A percentile compares a stretch with the other conserved stretches of the same genome.
Conservation (phyloP, 2,888 invertebrate species). For the Andrena fulva region DNA sequence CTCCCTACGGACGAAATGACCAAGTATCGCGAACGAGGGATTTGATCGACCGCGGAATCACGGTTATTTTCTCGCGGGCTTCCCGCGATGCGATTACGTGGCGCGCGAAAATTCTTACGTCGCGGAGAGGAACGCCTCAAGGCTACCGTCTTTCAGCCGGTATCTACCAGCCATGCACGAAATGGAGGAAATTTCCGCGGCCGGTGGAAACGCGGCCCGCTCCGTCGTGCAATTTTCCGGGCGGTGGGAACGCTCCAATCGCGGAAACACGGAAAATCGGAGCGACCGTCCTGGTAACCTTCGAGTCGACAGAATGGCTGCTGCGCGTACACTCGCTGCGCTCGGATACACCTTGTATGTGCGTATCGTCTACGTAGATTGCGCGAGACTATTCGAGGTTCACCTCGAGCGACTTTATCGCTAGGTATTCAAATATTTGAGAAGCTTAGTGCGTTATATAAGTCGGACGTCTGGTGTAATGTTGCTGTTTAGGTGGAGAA, state of each 20-base stretch:
- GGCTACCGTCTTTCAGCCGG: conserved; percentile 25
- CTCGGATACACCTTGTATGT: not conserved
- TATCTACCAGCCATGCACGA: conserved; percentile 46
- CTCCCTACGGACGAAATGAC: not conserved
- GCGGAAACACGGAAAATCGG: conserved; percentile 4
- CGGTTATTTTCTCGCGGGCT: conserved; percentile 19
- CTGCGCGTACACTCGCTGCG: not conserved
- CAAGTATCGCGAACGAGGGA: not conserved
- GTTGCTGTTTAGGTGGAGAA: no score
- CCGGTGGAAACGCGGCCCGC: conserved; percentile 4
- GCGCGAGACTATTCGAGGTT: not conserved
- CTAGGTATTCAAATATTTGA: not conserved
- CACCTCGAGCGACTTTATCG: not conserved
- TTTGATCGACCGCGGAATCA: conserved; percentile 7
- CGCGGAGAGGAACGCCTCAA: conserved; percentile 29
- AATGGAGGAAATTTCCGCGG: conserved; percentile 57
- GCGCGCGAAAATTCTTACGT: conserved; percentile 35
- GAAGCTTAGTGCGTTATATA: not conserved
- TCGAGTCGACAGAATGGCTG: not conserved
- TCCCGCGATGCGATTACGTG: conserved; percentile 20
- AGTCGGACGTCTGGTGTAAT: not conserved
- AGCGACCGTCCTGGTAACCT: not conserved
- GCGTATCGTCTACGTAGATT: not conserved
- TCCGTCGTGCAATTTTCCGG: conserved; percentile 39
- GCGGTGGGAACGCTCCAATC: conserved; percentile 21